phyloP scores from a whole-genome alignment of 1,140 invertebrate species.

The Calosoma granatense region DNA sequence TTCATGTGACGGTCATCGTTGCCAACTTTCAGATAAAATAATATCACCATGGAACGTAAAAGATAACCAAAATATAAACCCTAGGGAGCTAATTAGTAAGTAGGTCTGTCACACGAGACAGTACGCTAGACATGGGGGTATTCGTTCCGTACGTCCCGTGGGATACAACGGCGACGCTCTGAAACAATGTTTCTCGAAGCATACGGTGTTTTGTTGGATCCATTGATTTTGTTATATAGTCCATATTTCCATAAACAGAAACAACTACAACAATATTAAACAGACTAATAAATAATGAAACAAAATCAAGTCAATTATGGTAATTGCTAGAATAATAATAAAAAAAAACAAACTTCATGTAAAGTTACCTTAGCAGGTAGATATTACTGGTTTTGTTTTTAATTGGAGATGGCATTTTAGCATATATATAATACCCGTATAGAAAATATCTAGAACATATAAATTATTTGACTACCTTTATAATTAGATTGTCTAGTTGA shows the following conservation, averaged over 20 bases:
- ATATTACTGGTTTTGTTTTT: no score
- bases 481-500: no score
- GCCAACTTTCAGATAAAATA: neutral
- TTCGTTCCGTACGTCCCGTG: neutral
- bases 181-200: constrained; percentile 1
- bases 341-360: no score
- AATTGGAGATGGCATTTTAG: no score
- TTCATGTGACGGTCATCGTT: neutral
- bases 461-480: no score
- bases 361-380: no score
- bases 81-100: neutral
- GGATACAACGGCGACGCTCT: neutral
- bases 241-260: constrained; percentile 2
- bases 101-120: constrained; percentile 2
- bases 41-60: neutral
- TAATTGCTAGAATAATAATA: no score
- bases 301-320: no score
- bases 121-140: neutral
- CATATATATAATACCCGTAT: no score
- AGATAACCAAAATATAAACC: neutral
- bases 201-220: neutral
- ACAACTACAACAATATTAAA: neutral
- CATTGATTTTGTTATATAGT: constrained; percentile 6
- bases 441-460: no score
- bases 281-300: no score